These are phyloP conservation scores for Gortyna flavago DNA, from an alignment of 2,888 invertebrate species.

Conservation along the genomic window DNA sequence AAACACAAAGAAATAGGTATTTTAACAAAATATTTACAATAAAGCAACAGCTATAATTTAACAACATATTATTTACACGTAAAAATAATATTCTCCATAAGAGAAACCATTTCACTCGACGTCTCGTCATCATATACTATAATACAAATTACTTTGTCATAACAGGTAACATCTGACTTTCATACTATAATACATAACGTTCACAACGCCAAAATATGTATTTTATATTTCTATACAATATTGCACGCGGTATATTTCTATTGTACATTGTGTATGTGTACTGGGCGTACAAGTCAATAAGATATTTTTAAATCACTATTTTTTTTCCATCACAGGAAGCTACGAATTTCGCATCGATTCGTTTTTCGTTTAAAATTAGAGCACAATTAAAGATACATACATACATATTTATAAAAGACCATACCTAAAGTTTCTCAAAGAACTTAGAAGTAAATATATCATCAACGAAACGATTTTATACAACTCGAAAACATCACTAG, in stretches of 20 bases:
- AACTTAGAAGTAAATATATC: conserved; percentile 75
- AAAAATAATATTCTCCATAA: conserved; percentile 78
- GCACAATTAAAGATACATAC: conserved; percentile 74
- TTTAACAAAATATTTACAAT: conserved; percentile 89
- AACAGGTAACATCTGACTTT: conserved; percentile 90
- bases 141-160: conserved; percentile 89
- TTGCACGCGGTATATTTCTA: conserved; percentile 88
- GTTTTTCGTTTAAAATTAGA: conserved; percentile 79
- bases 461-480: conserved; percentile 81
- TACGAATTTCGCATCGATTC: conserved; percentile 82
- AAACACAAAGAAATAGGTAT: conserved; percentile 84
- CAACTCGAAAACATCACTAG: conserved; percentile 86
- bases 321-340: conserved; percentile 83
- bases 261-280: conserved; percentile 83
- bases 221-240: conserved; percentile 87
- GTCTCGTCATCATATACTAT: conserved; percentile 80
- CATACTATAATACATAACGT: conserved; percentile 89
- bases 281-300: conserved; percentile 81
- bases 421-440: conserved; percentile 77
- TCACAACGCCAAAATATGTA: conserved; percentile 89
- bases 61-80: conserved; percentile 88
- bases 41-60: conserved; percentile 89
- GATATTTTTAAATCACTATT: conserved; percentile 79
- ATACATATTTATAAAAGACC: conserved; percentile 78
- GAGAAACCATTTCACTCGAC: conserved; percentile 78